These are phyloP conservation scores for Luffia ferchaultella DNA, from an alignment of 2,888 invertebrate species.

Conservation along the genomic window DNA sequence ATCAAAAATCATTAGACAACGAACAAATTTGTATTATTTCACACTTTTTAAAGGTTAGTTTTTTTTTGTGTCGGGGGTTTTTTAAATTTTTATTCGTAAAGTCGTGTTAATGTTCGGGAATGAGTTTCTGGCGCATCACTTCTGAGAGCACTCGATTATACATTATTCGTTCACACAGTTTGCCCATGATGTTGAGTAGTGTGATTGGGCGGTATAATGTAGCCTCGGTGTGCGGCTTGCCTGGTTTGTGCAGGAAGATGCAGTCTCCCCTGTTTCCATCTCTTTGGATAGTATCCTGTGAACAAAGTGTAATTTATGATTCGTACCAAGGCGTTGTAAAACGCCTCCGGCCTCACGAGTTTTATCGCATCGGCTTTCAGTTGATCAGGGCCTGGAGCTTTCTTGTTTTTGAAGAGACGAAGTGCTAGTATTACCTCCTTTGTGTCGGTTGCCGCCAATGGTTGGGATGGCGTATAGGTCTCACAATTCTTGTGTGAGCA, in stretches of 20 bases:
- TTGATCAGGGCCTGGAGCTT: background rate
- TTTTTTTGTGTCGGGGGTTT: too few relatives aligned
- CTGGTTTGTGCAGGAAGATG: background rate
- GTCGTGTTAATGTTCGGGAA: too few relatives aligned
- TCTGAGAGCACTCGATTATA: background rate
- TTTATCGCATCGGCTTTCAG: background rate
- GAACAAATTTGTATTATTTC: too few relatives aligned
- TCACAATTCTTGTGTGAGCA: background rate
- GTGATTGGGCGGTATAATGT: background rate
- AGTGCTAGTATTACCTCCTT: background rate
- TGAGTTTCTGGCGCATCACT: too few relatives aligned
- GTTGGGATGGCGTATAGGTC: background rate
- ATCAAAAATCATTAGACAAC: too few relatives aligned
- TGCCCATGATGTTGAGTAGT: background rate
- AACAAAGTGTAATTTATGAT: background rate
- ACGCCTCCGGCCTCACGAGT: background rate
- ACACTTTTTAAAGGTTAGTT: too few relatives aligned
- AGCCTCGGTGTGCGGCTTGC: background rate
- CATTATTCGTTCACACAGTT: background rate
- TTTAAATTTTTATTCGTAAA: too few relatives aligned
- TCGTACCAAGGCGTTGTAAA: background rate
- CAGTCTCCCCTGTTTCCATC: background rate
- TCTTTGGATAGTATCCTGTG: background rate
- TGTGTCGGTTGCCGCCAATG: background rate
- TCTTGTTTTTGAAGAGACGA: background rate